Evolutionary conservation across 2,797 vertebrate genomes (phyloP).

Genomic region (Natrix natrix): DNA sequence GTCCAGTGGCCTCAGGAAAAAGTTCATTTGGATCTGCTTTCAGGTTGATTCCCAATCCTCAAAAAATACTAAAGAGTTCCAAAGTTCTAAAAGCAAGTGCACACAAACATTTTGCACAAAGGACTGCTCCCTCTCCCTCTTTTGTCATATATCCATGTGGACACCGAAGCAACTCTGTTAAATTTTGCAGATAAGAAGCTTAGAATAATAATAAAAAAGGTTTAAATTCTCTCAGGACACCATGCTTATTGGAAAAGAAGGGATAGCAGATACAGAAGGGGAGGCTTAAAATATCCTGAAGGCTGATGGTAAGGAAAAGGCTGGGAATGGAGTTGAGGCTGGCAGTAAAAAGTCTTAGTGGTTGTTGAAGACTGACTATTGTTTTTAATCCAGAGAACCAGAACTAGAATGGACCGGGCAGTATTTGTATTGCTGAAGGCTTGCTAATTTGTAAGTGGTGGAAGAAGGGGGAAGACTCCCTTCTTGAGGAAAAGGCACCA

Average conservation of each 20-base stretch:
- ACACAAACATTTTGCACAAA: background rate
- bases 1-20: background rate
- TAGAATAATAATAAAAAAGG: background rate
- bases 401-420: background rate
- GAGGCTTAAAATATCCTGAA: background rate
- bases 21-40: background rate
- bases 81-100: background rate
- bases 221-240: background rate
- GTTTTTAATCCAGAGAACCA: background rate
- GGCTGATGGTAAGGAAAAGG: background rate
- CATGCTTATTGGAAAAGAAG: background rate
- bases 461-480: background rate
- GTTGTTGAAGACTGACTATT: background rate
- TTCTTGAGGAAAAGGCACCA: background rate
- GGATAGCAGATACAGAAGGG: background rate
- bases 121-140: background rate
- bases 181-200: background rate
- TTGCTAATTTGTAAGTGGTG: background rate
- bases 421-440: background rate
- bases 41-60: background rate
- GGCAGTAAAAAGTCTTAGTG: background rate
- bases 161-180: background rate
- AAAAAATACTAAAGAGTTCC: background rate
- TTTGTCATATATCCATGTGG: background rate
- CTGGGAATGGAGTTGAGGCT: background rate